phyloP scores from a whole-genome alignment of 2,113 vertebrate genomes.

The Thunnus thynnus region DNA sequence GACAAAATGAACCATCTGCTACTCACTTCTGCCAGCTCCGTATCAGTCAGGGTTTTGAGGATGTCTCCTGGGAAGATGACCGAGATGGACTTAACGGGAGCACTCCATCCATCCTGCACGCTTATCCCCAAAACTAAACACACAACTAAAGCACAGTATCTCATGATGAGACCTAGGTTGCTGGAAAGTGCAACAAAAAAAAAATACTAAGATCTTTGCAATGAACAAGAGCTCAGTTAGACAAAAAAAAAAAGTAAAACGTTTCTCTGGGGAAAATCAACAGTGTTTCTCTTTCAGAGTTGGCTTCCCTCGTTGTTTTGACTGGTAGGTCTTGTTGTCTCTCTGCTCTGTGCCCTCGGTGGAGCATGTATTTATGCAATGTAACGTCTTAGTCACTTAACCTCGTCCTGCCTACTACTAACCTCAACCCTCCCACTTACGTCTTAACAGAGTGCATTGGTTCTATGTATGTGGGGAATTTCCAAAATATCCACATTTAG shows the following conservation, averaged over 20 bases:
- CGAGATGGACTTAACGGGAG: slow-evolving; percentile 76
- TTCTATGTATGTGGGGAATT: slow-evolving; percentile 65
- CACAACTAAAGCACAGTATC: slow-evolving; percentile 62
- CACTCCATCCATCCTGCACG: slow-evolving; percentile 73
- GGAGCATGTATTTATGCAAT: slow-evolving; percentile 77
- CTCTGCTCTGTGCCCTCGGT: slow-evolving; percentile 42
- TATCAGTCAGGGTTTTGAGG: slow-evolving; percentile 81
- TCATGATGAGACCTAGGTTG: slow-evolving; percentile 77
- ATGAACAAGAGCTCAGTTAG: slow-evolving; percentile 11
- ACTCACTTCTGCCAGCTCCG: slow-evolving; percentile 89
- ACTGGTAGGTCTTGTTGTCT: slow-evolving; percentile 45
- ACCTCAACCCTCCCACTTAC: slow-evolving; percentile 72
- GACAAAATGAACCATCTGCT: slow-evolving; percentile 59
- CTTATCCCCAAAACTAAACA: slow-evolving; percentile 79
- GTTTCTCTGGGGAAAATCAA: slow-evolving; percentile 37
- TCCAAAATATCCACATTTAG: slow-evolving; percentile 76
- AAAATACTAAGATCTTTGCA: neutral
- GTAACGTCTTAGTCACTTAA: slow-evolving; percentile 76
- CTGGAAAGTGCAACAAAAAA: slow-evolving; percentile 12
- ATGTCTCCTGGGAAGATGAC: slow-evolving; percentile 89
- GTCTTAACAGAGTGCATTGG: slow-evolving; percentile 35
- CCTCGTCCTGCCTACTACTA: slow-evolving; percentile 57
- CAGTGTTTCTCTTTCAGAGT: slow-evolving; percentile 8
- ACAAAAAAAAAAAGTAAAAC: slow-evolving; percentile 6
- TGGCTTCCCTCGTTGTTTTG: slow-evolving; percentile 59